phyloP scores from a whole-genome alignment of 2,888 invertebrate species.

The Mimas tiliae region DNA sequence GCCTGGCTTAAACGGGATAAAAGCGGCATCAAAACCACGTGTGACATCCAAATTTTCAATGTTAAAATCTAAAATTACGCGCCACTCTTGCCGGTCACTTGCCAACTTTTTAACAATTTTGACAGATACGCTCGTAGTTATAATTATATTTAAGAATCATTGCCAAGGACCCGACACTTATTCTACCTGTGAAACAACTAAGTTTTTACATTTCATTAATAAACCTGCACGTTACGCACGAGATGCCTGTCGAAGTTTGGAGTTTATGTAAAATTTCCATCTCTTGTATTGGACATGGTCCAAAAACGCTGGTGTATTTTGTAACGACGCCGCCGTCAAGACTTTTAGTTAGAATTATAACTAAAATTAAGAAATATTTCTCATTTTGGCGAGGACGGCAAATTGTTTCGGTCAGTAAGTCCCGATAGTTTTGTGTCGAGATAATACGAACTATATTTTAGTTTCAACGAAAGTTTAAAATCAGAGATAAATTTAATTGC shows the following conservation, averaged over 20 bases:
- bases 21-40: slow-evolving; percentile 27
- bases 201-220: slow-evolving; percentile 7
- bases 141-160: slow-evolving; percentile 78
- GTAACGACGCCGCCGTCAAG: background rate
- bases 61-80: slow-evolving; percentile 70
- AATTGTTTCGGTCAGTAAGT: background rate
- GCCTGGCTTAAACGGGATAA: slow-evolving; percentile 10
- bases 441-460: background rate
- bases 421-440: background rate
- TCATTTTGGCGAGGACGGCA: background rate
- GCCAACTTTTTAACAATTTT: slow-evolving; percentile 78
- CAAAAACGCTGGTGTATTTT: slow-evolving; percentile 26
- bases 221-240: background rate
- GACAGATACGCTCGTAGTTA: slow-evolving; percentile 75
- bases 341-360: slow-evolving; percentile 21
- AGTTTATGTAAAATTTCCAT: slow-evolving; percentile 31
- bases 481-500: slow-evolving; percentile 40
- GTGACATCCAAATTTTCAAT: slow-evolving; percentile 61
- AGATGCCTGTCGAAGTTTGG: slow-evolving; percentile 17
- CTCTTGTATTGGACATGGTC: slow-evolving; percentile 28
- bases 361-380: slow-evolving; percentile 13
- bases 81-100: slow-evolving; percentile 63
- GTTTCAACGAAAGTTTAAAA: slow-evolving; percentile 35
- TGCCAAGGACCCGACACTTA: slow-evolving; percentile 68
- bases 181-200: slow-evolving; percentile 25